phyloP scores from a whole-genome alignment of 2,113 vertebrate genomes.

The Talpa occidentalis region DNA sequence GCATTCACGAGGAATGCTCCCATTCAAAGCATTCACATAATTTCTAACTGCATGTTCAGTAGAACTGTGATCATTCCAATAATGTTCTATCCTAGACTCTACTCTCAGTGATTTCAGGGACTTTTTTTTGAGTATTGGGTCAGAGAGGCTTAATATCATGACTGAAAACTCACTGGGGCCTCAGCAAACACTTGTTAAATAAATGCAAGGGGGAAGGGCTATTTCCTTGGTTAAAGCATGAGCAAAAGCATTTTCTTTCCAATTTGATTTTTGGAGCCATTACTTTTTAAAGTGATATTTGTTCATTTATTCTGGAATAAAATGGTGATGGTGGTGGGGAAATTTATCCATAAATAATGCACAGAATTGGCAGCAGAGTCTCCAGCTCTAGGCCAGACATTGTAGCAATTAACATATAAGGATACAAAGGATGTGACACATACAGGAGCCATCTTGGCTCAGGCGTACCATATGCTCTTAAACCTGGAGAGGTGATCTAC shows the following conservation, averaged over 20 bases:
- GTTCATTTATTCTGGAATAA: background rate
- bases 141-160: background rate
- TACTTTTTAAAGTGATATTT: background rate
- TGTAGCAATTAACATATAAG: background rate
- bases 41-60: background rate
- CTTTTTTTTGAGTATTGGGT: background rate
- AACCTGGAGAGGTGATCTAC: background rate
- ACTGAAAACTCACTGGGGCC: background rate
- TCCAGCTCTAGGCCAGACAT: background rate
- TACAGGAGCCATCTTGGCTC: no score
- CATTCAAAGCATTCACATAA: background rate
- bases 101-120: background rate
- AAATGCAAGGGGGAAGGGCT: background rate
- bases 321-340: background rate
- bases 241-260: background rate
- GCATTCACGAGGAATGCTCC: background rate
- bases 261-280: background rate
- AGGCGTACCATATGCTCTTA: background rate
- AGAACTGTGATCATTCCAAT: background rate
- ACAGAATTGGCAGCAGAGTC: background rate
- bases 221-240: background rate
- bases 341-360: background rate
- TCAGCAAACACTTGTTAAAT: background rate
- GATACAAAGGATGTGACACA: background rate
- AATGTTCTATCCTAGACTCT: background rate